These are phyloP conservation scores for Lithodes maja DNA, from an alignment of 2,888 invertebrate genomes.

Conservation along the genomic window DNA sequence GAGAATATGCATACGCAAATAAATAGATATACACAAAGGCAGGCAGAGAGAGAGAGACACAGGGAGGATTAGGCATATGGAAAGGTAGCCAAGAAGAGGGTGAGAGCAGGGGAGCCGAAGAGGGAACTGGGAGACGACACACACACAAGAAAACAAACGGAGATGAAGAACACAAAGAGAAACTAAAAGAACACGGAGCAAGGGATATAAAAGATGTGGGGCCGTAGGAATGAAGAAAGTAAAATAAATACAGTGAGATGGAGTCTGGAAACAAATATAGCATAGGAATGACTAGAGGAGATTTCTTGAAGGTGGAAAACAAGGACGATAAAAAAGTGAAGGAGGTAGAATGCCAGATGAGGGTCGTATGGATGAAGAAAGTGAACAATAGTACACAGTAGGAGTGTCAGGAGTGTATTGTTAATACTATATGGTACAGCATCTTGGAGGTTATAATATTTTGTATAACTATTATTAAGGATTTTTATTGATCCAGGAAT, in stretches of 20 bases:
- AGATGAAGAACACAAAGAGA: not conserved
- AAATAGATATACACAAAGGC: too few species aligned
- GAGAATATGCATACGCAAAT: too few species aligned
- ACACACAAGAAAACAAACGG: not conserved
- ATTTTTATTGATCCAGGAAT: too few species aligned
- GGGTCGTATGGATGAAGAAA: not conserved
- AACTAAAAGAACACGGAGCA: not conserved
- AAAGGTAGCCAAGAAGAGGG: too few species aligned
- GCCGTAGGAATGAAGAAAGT: not conserved
- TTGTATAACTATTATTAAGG: too few species aligned
- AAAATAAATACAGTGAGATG: not conserved
- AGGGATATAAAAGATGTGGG: not conserved
- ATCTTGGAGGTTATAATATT: too few species aligned
- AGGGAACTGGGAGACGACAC: too few species aligned
- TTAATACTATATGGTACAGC: too few species aligned
- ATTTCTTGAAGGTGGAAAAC: not conserved
- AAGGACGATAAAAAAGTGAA: conserved; percentile 12
- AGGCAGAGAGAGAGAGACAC: too few species aligned
- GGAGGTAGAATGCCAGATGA: not conserved
- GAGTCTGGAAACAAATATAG: not conserved
- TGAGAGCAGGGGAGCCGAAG: too few species aligned
- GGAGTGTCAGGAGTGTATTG: too few species aligned
- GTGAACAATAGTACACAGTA: not conserved
- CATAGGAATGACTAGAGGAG: not conserved
- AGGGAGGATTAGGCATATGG: too few species aligned